These are phyloP conservation scores for Mycteria americana DNA, from an alignment of 2,797 vertebrate genomes.

Conservation along the genomic window DNA sequence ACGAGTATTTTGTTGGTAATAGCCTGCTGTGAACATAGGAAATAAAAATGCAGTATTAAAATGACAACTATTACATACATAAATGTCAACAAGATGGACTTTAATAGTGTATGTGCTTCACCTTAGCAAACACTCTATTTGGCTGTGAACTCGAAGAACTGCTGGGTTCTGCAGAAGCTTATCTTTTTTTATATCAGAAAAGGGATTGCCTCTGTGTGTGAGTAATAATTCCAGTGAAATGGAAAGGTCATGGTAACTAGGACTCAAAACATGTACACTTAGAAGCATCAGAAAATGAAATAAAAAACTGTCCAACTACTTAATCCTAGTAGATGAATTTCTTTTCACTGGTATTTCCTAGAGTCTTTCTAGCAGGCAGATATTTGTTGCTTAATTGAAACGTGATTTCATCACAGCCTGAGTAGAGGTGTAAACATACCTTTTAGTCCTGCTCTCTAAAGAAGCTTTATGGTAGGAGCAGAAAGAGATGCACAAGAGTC, in stretches of 20 bases:
- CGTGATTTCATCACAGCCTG: not conserved
- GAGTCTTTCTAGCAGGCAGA: not conserved
- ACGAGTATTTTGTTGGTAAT: not conserved
- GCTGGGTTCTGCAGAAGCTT: slow-evolving; percentile 20
- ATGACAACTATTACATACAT: fast-evolving
- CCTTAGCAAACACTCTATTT: not conserved
- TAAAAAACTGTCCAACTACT: not conserved
- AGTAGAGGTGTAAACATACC: not conserved
- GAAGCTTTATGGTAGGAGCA: not conserved
- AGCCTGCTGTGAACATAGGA: fast-evolving
- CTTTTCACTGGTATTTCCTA: not conserved
- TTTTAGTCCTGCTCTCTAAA: not conserved
- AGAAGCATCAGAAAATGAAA: not conserved
- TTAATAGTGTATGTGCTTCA: fast-evolving
- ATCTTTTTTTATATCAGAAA: not conserved
- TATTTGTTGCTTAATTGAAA: not conserved
- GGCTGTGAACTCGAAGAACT: not conserved
- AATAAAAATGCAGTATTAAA: not conserved
- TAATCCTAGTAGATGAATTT: not conserved
- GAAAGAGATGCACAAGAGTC: not conserved
- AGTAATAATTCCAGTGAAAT: slow-evolving; percentile 14
- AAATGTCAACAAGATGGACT: not conserved
- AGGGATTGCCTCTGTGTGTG: not conserved
- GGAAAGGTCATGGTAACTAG: not conserved
- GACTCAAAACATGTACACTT: not conserved